Evolutionary conservation across 1,140 invertebrate genomes (phyloP).

Genomic region (Monochamus saltuarius): DNA sequence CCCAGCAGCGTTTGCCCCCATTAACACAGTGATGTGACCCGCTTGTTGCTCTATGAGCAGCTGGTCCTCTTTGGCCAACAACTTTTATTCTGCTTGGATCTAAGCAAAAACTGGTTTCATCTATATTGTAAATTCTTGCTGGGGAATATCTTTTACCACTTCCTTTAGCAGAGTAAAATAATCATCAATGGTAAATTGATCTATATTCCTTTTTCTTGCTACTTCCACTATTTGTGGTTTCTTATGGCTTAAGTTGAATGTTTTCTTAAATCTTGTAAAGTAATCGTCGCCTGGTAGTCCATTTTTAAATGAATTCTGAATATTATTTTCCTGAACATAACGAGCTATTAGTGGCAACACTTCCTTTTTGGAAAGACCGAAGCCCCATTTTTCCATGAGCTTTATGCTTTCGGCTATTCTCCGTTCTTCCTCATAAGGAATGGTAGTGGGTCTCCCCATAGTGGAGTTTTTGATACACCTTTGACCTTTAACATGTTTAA

Average conservation of each 20-base stretch:
- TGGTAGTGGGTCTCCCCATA: conserved; percentile 35
- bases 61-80: conserved; percentile 34
- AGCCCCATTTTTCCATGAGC: conserved; percentile 46
- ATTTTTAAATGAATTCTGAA: conserved; percentile 47
- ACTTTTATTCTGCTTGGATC: conserved; percentile 46
- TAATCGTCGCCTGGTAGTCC: conserved; percentile 48
- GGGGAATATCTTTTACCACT: conserved; percentile 34
- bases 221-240: conserved; percentile 16
- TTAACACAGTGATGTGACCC: conserved; percentile 46
- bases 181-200: conserved; percentile 42
- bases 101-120: conserved; percentile 45
- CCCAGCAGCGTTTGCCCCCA: conserved; percentile 43
- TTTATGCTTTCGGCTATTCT: conserved; percentile 35
- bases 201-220: conserved; percentile 16
- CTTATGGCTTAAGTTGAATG: conserved; percentile 5
- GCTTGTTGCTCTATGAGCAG: conserved; percentile 42
- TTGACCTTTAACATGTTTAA: conserved; percentile 6
- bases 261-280: conserved; percentile 44
- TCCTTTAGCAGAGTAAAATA: conserved; percentile 40
- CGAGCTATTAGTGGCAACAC: conserved; percentile 38
- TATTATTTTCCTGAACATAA: conserved; percentile 43
- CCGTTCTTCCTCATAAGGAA: conserved; percentile 35
- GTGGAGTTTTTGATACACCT: conserved; percentile 26
- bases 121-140: conserved; percentile 43
- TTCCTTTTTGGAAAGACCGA: conserved; percentile 44